Conservation (phyloP, 2,888 invertebrate genomes). For the Trachelus troglodyta region DNA sequence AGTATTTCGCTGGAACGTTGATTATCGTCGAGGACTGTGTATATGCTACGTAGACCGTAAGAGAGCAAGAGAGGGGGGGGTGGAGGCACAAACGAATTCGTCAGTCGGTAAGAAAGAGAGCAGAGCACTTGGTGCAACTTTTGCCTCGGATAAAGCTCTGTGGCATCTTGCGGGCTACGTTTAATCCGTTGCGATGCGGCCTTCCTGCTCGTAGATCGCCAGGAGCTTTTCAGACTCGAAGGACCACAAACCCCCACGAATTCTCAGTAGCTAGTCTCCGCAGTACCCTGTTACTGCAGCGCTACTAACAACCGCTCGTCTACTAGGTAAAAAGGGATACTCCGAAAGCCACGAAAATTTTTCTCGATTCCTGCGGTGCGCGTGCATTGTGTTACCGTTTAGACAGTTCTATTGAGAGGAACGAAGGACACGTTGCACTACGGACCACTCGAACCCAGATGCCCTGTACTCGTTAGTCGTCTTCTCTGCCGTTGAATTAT, state of each 20-base stretch:
- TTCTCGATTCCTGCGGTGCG: background rate
- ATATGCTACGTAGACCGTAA: background rate
- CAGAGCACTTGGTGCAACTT: background rate
- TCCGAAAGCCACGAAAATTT: background rate
- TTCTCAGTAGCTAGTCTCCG: background rate
- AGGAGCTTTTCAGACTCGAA: background rate
- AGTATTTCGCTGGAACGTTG: background rate
- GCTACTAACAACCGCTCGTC: background rate
- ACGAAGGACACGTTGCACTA: background rate
- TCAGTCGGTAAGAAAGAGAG: background rate
- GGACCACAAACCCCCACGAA: background rate
- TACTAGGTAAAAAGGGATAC: background rate
- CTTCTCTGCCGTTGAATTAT: background rate
- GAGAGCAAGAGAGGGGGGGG: no score
- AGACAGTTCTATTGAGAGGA: background rate
- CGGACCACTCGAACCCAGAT: background rate
- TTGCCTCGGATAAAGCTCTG: background rate
- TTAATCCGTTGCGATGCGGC: background rate
- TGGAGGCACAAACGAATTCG: background rate
- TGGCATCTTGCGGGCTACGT: background rate
- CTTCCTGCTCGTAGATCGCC: background rate
- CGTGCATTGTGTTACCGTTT: background rate
- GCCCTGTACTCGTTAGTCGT: background rate
- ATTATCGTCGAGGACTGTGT: background rate
- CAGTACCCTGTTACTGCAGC: background rate